phyloP scores from a whole-genome alignment of 2,888 invertebrate genomes.

The Lumbricus terrestris region DNA sequence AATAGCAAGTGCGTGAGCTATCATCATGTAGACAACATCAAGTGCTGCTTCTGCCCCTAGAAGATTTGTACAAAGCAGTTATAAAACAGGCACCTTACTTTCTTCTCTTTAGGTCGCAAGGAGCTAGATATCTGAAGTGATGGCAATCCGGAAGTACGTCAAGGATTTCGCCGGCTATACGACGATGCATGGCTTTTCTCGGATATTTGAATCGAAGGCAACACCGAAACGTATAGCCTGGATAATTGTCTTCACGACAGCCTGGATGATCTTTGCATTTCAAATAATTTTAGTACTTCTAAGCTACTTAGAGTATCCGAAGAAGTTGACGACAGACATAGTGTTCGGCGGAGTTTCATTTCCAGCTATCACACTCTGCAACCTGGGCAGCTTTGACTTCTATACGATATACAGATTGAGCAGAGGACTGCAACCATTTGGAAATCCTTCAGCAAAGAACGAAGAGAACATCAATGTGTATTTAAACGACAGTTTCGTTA shows the following conservation, averaged over 20 bases:
- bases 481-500: not conserved
- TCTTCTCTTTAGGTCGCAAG: not conserved
- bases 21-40: too few species aligned
- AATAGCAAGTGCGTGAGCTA: too few species aligned
- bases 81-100: not conserved
- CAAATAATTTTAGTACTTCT: not conserved
- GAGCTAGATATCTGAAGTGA: not conserved
- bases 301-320: not conserved
- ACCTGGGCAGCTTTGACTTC: not conserved
- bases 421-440: not conserved
- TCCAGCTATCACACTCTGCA: slow-evolving; percentile 13
- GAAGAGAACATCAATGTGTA: not conserved
- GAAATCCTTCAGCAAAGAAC: not conserved
- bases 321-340: not conserved
- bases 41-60: not conserved
- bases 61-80: not conserved
- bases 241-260: not conserved
- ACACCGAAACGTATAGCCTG: not conserved
- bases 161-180: slow-evolving; percentile 33
- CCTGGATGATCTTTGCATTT: not conserved
- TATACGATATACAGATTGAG: not conserved
- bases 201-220: not conserved
- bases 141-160: not conserved
- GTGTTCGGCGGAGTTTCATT: not conserved
- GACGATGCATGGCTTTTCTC: not conserved